These are phyloP conservation scores for Malacoraja senta DNA, from an alignment of 2,797 vertebrate genomes.

Conservation along the genomic window DNA sequence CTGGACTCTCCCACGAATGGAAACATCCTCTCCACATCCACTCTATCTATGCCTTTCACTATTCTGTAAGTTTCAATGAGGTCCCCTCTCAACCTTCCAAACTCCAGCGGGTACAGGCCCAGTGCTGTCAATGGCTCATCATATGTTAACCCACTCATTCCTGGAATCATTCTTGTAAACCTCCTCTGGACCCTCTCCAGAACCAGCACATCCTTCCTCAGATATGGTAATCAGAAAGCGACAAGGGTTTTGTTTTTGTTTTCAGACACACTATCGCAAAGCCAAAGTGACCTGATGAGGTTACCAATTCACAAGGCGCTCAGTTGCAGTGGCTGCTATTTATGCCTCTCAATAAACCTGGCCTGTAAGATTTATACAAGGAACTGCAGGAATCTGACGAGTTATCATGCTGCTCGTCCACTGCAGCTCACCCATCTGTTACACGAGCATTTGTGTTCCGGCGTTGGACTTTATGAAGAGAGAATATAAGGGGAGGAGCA, in stretches of 20 bases:
- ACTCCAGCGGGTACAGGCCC: too few species aligned
- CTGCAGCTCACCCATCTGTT: not conserved
- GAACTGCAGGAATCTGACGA: not conserved
- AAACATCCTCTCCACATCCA: too few species aligned
- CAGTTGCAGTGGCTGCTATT: not conserved
- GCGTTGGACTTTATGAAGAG: not conserved
- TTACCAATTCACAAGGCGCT: not conserved
- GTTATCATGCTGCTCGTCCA: not conserved
- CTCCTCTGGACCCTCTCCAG: too few species aligned
- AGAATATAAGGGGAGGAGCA: not conserved
- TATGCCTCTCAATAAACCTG: not conserved
- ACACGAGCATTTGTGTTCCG: not conserved
- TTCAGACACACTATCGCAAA: not conserved
- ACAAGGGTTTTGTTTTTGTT: not conserved
- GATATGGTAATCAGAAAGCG: not conserved
- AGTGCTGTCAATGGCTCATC: too few species aligned
- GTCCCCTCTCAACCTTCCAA: too few species aligned
- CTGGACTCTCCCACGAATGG: too few species aligned
- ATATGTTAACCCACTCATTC: too few species aligned
- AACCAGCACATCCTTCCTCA: too few species aligned
- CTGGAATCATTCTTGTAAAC: too few species aligned
- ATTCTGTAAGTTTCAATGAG: too few species aligned
- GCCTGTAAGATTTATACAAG: not conserved
- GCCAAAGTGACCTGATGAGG: not conserved
- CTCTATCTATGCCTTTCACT: too few species aligned